phyloP scores from a whole-genome alignment of 1,140 invertebrate genomes.

The Augochlora pura region DNA sequence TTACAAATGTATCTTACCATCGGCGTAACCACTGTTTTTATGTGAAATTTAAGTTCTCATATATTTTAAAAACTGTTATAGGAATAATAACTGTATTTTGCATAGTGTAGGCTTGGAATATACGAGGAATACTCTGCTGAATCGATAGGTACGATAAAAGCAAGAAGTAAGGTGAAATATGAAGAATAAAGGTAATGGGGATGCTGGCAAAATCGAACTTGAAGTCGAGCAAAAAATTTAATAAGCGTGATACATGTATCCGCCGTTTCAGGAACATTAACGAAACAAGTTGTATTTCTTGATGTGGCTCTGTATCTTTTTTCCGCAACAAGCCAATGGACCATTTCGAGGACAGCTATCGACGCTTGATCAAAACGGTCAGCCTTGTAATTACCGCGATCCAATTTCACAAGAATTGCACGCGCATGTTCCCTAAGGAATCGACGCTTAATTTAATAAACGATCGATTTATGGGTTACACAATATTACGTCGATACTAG shows the following conservation, averaged over 20 bases:
- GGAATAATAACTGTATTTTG: no score
- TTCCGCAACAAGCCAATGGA: slow-evolving; percentile 12
- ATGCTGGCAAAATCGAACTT: neutral
- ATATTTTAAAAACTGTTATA: no score
- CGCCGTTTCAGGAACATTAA: neutral
- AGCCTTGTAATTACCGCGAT: slow-evolving; percentile 27
- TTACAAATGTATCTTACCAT: no score
- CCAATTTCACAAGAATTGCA: slow-evolving; percentile 3
- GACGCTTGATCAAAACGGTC: slow-evolving; percentile 22
- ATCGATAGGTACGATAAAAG: no score
- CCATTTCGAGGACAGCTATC: slow-evolving; percentile 31
- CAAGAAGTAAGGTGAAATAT: neutral
- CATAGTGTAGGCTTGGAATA: no score
- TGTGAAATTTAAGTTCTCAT: no score
- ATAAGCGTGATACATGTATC: neutral
- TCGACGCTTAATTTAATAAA: neutral
- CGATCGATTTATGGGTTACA: no score
- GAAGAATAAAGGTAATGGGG: neutral
- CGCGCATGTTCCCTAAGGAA: neutral
- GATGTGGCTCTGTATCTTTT: neutral
- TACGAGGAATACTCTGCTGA: no score
- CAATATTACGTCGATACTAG: no score
- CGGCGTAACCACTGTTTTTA: no score
- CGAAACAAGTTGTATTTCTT: neutral
- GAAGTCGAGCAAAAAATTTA: slow-evolving; percentile 15